phyloP scores from a whole-genome alignment of 2,888 invertebrate genomes.

The Bombyx huttoni region DNA sequence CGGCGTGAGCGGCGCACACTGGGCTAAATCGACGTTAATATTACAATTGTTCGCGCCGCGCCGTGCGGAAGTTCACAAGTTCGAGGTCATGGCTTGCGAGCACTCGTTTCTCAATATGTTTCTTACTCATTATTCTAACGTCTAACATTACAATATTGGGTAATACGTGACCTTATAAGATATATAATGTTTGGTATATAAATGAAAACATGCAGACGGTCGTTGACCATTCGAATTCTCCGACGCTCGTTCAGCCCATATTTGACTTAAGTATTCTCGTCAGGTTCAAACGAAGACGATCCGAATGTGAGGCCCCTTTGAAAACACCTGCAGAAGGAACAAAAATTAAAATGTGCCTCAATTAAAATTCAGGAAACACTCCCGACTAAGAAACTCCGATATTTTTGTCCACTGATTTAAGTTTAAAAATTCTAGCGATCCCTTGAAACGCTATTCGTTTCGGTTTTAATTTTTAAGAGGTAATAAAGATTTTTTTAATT shows the following conservation, averaged over 20 bases:
- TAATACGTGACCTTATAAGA: neutral
- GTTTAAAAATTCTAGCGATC: no score
- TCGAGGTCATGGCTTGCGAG: slow-evolving; percentile 50
- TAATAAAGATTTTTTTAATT: no score
- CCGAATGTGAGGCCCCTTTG: slow-evolving; percentile 18
- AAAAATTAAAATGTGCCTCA: slow-evolving; percentile 28
- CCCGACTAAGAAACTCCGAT: neutral
- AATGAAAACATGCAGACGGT: slow-evolving; percentile 15
- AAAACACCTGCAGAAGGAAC: slow-evolving; percentile 27
- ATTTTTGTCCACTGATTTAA: neutral
- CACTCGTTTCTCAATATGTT: slow-evolving; percentile 28
- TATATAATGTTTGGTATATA: neutral
- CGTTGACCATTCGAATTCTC: slow-evolving; percentile 19
- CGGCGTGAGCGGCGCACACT: slow-evolving; percentile 32
- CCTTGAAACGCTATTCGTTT: no score
- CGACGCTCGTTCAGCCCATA: slow-evolving; percentile 14
- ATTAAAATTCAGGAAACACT: slow-evolving; percentile 26
- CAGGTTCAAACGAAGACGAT: slow-evolving; percentile 22
- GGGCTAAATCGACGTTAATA: slow-evolving; percentile 49
- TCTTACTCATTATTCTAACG: slow-evolving; percentile 12
- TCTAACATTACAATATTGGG: slow-evolving; percentile 2
- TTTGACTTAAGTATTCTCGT: slow-evolving; percentile 23
- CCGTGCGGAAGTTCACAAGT: slow-evolving; percentile 60
- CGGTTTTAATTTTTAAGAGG: no score
- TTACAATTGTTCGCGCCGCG: slow-evolving; percentile 58